Base-by-base conservation (phyloP, 2,888 invertebrate genomes). In the Matsumyia berberina region DNA sequence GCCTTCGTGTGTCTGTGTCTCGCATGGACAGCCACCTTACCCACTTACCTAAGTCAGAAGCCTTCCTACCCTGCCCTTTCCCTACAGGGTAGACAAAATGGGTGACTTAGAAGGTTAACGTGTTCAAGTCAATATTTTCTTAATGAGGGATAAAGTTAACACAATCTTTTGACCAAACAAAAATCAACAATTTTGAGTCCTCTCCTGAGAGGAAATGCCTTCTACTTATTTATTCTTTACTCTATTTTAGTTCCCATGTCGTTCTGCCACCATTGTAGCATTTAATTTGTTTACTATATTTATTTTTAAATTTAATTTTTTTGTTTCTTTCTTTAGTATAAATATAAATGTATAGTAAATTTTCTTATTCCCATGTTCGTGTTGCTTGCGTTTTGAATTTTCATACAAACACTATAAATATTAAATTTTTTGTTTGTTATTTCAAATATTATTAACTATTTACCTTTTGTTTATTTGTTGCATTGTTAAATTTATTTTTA, bases 261-360 rank as follows among this genome's bases (percentile, higher is more conserved):
- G 51, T 62, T 33, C 55, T 62, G 62, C 37, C 53, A 55, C 55
- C 29, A 8, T 11, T 57, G n/a, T 29, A 31, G 49, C 57, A 57
- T 35, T 53, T 53, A 37, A 57, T 35, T 55, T 29, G 57, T 73
- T 64, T 44, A n/a, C 29, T 55, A 11, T 57, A 11, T 51, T 57
- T 64, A 12, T 9, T 19, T 46, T 73, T 58, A 69, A 69, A 69
- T 69, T 15, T 60, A 15, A 39, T 37, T 39, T n/a, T 31, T 46
- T 7, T 53, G 5, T 42, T 31, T 39, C 33, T 31, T 49, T 49
- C 51, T 62, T 49, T 39, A 70, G 70, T 85, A 85, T 76, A 85
- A 85, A 85, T 85, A 85, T 85, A 85, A 85, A 85, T 85, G 85
- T 85, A 66, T 85, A 85, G 80, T 85, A 85, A 85, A 85, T 76